Evolutionary conservation across 1,140 invertebrate species (phyloP), one percentile per base, ranked within the genome.

Genomic region (Zophobas morio): DNA sequence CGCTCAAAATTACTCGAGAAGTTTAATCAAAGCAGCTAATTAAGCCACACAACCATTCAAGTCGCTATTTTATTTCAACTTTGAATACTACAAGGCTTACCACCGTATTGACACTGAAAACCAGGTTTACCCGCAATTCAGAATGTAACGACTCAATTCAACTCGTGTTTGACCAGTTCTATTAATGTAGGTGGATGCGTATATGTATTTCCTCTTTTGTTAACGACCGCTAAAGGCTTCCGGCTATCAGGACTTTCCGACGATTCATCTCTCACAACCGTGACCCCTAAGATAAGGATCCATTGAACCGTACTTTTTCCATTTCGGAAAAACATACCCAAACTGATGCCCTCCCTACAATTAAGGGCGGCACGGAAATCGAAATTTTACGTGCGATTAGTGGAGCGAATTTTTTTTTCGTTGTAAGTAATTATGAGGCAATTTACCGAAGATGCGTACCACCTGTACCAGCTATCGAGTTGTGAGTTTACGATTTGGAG

Each of bases 61-160:
- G 2, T 5, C n/a, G 20, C 49, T 20, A 5, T 51, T 51, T 51
- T 51, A 39, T 32, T 66, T 32, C 20, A 33, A 40, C 56, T 60
- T 60, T 60, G 56, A 36, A 60, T 36, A 36, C 20, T 8, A 20
- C 49, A 8, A 2, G 8, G 36, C 34, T 60, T 60, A 60, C 35
- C 56, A 8, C 34, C 4, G 60, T 46, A 66, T 66, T 66, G 60
- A 66, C 60, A 66, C n/a, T 66, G 36, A 33, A 66, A 42, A 66
- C 35, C 37, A 66, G 60, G 39, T 66, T 66, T 66, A 66, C 37
- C 39, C 60, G 39, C 39, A 42, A 42, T 66, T 66, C 60, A 66
- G 40, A 8, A 2, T n/a, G 60, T 66, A 66, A 66, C 42, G 60
- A 66, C 60, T 66, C 60, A 32, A 66, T 66, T 66, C 60, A 42